Evolutionary conservation across 2,113 vertebrate species (phyloP).

Genomic region (Zosterops pallidus): DNA sequence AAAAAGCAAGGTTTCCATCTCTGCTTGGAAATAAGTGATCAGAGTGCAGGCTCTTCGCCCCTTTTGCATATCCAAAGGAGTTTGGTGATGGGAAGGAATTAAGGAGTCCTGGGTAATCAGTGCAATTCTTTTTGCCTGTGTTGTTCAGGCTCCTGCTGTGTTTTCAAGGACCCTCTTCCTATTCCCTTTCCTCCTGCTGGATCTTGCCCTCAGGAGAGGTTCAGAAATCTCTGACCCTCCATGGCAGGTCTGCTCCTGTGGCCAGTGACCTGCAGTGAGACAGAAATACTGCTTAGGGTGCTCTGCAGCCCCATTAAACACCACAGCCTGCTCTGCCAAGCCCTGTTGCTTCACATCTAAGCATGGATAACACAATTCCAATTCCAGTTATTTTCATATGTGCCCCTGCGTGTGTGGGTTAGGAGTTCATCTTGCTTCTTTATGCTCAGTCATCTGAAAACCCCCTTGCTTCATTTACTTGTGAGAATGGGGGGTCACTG

Average conservation of each 20-base stretch:
- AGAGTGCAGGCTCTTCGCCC: background rate
- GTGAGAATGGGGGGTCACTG: background rate
- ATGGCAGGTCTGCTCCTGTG: background rate
- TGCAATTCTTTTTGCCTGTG: background rate
- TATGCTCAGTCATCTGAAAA: background rate
- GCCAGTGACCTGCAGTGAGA: background rate
- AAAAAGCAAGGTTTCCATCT: background rate
- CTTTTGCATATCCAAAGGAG: background rate
- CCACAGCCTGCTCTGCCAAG: background rate
- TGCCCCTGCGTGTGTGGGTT: background rate
- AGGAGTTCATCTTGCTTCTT: background rate
- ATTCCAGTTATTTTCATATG: background rate
- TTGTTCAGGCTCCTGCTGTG: background rate
- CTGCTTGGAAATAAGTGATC: background rate
- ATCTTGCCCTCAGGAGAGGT: background rate
- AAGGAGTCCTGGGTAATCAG: background rate
- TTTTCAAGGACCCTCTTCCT: background rate
- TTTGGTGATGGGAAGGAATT: background rate
- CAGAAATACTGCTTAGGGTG: background rate
- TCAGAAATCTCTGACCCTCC: background rate
- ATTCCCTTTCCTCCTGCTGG: background rate
- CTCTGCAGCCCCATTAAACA: background rate
- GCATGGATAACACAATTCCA: background rate
- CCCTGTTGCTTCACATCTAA: background rate
- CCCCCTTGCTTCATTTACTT: background rate